These are phyloP conservation scores for Eleginops maclovinus DNA, from an alignment of 2,113 vertebrate genomes.

Conservation along the genomic window DNA sequence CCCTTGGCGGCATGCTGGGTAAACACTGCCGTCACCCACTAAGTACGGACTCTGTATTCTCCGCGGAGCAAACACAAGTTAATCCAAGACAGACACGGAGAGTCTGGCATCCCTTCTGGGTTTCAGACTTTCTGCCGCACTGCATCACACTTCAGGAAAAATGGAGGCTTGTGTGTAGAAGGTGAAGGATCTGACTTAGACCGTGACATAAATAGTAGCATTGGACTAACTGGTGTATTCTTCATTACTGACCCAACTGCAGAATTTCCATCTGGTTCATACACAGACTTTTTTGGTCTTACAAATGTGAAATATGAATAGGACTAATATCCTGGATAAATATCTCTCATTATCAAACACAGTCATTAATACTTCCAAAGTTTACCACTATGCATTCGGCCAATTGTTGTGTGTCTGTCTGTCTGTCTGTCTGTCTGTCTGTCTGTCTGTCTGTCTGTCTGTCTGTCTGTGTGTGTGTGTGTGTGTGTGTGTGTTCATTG, in stretches of 20 bases:
- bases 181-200: constrained; percentile 14
- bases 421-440: constrained; percentile 23
- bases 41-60: constrained; percentile 23
- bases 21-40: constrained; percentile 35
- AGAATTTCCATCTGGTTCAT: constrained; percentile 12
- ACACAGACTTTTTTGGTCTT: constrained; percentile 12
- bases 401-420: no score
- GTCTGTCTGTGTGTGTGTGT: constrained; percentile 2
- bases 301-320: no score
- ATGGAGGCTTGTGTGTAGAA: neutral
- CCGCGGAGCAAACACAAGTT: constrained; percentile 23
- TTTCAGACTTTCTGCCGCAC: constrained; percentile 13
- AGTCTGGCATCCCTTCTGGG: neutral
- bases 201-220: constrained; percentile 19
- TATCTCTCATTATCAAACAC: no score
- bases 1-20: constrained; percentile 29
- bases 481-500: neutral
- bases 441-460: constrained; percentile 5
- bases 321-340: no score
- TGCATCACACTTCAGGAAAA: constrained; percentile 19
- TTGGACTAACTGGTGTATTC: constrained; percentile 26
- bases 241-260: neutral
- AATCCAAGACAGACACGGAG: constrained; percentile 1
- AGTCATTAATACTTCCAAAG: no score
- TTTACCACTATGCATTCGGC: no score